phyloP scores from a whole-genome alignment of 1,140 invertebrate species.

The Pogonognathellus flavescens region DNA sequence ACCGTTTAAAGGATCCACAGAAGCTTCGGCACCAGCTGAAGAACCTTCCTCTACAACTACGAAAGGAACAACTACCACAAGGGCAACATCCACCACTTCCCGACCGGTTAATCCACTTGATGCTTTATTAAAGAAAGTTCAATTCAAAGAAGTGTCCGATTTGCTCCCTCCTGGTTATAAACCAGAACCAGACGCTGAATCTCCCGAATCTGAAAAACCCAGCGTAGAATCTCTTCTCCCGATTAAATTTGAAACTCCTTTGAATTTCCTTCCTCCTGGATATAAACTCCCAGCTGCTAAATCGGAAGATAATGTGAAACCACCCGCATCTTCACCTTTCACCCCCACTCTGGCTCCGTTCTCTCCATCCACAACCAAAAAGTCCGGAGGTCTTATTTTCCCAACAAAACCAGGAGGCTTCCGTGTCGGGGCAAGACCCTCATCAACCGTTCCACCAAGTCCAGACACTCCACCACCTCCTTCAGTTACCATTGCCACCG shows the following conservation, averaged over 20 bases:
- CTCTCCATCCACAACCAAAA: constrained; percentile 68
- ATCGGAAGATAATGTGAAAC: constrained; percentile 12
- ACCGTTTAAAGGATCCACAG: constrained; percentile 57
- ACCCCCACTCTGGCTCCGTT: constrained; percentile 69
- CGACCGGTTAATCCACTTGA: constrained; percentile 16
- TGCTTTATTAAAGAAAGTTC: constrained; percentile 67
- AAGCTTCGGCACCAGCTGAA: constrained; percentile 63
- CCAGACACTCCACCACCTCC: constrained; percentile 68
- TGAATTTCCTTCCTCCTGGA: constrained; percentile 59
- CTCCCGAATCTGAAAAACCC: constrained; percentile 67
- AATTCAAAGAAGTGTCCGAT: constrained; percentile 75
- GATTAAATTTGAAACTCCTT: constrained; percentile 69
- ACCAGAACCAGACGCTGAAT: constrained; percentile 70
- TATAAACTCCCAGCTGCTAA: constrained; percentile 53
- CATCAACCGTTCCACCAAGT: constrained; percentile 74
- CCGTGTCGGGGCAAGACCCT: constrained; percentile 72
- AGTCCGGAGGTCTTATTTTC: constrained; percentile 75
- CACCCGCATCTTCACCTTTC: constrained; percentile 66
- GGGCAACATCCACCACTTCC: background rate
- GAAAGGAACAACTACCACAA: background rate
- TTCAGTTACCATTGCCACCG: constrained; percentile 74
- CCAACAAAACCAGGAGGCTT: constrained; percentile 81
- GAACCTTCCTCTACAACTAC: constrained; percentile 27
- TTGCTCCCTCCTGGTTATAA: constrained; percentile 78
- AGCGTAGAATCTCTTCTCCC: constrained; percentile 41